A percentile compares a stretch with the other conserved stretches of the same genome.
Evolutionary conservation across 2,113 vertebrate genomes (phyloP).

Genomic region (Spea multiplicata): DNA sequence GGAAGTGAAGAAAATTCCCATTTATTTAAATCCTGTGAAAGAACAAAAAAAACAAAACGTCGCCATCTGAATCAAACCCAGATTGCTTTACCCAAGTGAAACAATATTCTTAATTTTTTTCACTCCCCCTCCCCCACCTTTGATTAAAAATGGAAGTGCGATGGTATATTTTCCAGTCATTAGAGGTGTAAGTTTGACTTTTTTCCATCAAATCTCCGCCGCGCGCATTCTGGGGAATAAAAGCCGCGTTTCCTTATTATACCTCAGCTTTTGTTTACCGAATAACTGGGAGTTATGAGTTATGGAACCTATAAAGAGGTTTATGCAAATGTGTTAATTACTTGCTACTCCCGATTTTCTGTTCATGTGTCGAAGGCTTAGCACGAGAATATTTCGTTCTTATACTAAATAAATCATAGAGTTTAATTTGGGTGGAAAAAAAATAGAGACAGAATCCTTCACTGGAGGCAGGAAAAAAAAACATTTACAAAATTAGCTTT

Average conservation of each 20-base stretch:
- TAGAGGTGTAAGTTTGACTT: not conserved
- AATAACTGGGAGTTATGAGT: slow-evolving; percentile 27
- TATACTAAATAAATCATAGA: slow-evolving; percentile 29
- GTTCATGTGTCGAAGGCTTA: slow-evolving; percentile 16
- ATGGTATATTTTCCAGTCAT: slow-evolving; percentile 7
- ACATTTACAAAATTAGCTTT: not conserved
- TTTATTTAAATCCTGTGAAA: slow-evolving; percentile 21
- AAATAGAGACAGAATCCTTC: not conserved
- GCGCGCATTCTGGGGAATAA: not conserved
- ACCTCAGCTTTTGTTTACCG: not conserved
- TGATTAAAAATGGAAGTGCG: slow-evolving; percentile 17
- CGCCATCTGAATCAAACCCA: not conserved
- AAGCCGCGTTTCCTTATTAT: not conserved
- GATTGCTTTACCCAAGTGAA: slow-evolving; percentile 11
- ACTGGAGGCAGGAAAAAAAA: slow-evolving; percentile 5
- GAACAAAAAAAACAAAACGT: not conserved
- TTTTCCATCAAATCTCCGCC: slow-evolving; percentile 15
- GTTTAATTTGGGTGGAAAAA: not conserved
- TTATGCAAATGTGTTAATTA: slow-evolving; percentile 45
- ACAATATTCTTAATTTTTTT: not conserved
- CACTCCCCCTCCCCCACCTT: not conserved
- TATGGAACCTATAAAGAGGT: slow-evolving; percentile 30
- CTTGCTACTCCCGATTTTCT: slow-evolving; percentile 19
- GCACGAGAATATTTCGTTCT: slow-evolving; percentile 3
- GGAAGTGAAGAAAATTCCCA: slow-evolving; percentile 5